Base-by-base conservation (phyloP, 2,888 invertebrate genomes). In the Dyspetes luteomarginatus region DNA sequence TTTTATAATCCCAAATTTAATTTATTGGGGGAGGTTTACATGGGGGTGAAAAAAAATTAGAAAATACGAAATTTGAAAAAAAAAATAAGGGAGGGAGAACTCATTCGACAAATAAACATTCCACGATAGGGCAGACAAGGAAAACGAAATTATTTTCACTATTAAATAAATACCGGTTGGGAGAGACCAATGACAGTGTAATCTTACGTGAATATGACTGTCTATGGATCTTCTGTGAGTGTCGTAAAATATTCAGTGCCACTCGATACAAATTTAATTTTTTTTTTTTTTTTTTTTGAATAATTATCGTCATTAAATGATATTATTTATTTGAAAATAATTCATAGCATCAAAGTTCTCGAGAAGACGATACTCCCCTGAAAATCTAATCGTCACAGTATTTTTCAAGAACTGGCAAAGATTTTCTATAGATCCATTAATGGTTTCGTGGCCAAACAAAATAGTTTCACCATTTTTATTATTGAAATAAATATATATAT, bases 191-290 rank as follows among this genome's bases (percentile, higher is more conserved):
- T 60, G 67, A 80, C 26, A 22, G 56, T 77, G 55, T 68, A 56
- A 77, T 78, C 81, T 81, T 81, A 81, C 81, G 81, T 81, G 77
- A 72, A 55, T 26, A 26, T 73, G 73, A 77, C 17, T 81, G 67
- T 77, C 36, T 80, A 77, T 68, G 30, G 30, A 77, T 78, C 73
- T 81, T 73, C 73, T 78, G 81, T 81, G 41, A 41, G 73, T 78
- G 72, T 81, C 19, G 30, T 62, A 24, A 68, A 68, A 69, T 69
- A 67, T 75, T 78, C 69, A 81, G 77, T 81, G 81, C 81, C 81
- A 81, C 78, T 81, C 81, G 36, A 56, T 65, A 62, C n/a, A 41
- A 24, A 22, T 24, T 68, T 17, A 55, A 36, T 26, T 26, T 24
- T 26, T n/a, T 65, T 56, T 55, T 15, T 71, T 58, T 52, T 26